Base-by-base conservation (phyloP, 2,888 invertebrate species). In the Melitaea athalia region DNA sequence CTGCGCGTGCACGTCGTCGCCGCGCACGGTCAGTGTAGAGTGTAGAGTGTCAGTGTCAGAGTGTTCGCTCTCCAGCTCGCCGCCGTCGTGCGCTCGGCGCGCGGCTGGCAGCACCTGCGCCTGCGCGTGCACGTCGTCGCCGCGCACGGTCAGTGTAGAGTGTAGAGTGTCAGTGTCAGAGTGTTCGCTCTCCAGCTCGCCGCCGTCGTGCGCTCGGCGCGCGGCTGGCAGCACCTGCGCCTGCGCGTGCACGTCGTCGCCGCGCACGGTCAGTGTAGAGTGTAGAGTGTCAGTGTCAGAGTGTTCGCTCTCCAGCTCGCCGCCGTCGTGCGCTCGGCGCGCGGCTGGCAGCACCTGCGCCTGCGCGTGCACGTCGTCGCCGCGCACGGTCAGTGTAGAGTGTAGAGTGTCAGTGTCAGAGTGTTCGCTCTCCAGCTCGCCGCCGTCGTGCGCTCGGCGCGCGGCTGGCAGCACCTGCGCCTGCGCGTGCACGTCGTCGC, bases 151-250 rank as follows among this genome's bases (percentile, higher is more conserved):
- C 12, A n/a, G 47, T 47, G n/a, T 38, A 24, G 24, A 24, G 24
- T 24, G 24, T 8, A 38, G 38, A 38, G 38, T 38, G 38, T 38
- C 38, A 38, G 38, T 38, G 38, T 38, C 8, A 38, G 38, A 38
- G 38, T 99, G 72, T 99, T 99, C 91, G 97, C 99, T 94, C 95
- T 99, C 86, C 99, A 99, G 81, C 90, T 99, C 74, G 98, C 99
- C 0, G 99, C 99, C 76, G 99, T 99, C 65, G 95, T 98, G 63
- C 96, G 97, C 77, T 98, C 98, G 95, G 96, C 98, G 24, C 94
- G 96, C 12, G 95, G 95, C 72, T 98, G 98, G 98, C 97, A 97
- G 79, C 95, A 95, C 75, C 89, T 97, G 76, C 94, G 95, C 17
- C 93, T 99, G 67, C 93, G 99, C 50, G 96, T 98, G 60, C 98